phyloP scores from a whole-genome alignment of 2,797 vertebrate species.

The Muscicapa striata region DNA sequence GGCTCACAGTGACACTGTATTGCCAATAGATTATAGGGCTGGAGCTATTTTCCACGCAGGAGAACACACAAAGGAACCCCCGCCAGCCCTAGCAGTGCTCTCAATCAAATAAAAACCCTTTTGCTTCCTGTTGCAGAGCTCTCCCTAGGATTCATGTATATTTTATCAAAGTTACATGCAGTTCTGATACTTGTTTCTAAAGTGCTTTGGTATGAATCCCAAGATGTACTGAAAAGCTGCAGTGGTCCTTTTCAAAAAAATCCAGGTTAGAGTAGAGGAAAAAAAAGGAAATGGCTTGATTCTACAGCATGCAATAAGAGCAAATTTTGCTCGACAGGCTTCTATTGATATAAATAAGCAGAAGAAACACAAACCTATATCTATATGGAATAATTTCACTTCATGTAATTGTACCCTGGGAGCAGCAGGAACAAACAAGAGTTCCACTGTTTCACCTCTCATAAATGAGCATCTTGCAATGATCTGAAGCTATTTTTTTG shows the following conservation, averaged over 20 bases:
- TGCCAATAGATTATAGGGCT: slow-evolving; percentile 43
- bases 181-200: slow-evolving; percentile 52
- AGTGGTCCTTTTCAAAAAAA: background rate
- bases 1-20: background rate
- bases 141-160: slow-evolving; percentile 58
- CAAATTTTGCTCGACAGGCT: slow-evolving; percentile 26
- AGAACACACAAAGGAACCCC: slow-evolving; percentile 43
- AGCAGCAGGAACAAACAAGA: slow-evolving; percentile 35
- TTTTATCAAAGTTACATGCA: slow-evolving; percentile 59
- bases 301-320: slow-evolving; percentile 3
- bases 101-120: slow-evolving; percentile 53
- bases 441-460: slow-evolving; percentile 13
- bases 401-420: slow-evolving; percentile 31
- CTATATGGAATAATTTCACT: background rate
- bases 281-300: slow-evolving; percentile 32
- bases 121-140: slow-evolving; percentile 35
- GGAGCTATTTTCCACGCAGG: slow-evolving; percentile 7
- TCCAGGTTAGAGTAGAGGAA: slow-evolving; percentile 22
- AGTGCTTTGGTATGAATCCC: slow-evolving; percentile 40
- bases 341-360: slow-evolving; percentile 30
- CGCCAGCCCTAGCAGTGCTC: background rate
- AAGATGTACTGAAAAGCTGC: slow-evolving; percentile 8
- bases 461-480: slow-evolving; percentile 1
- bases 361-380: background rate
- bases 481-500: slow-evolving; percentile 13